These are phyloP conservation scores for Camponotus fellah DNA, from an alignment of 2,888 invertebrate genomes.

Conservation along the genomic window DNA sequence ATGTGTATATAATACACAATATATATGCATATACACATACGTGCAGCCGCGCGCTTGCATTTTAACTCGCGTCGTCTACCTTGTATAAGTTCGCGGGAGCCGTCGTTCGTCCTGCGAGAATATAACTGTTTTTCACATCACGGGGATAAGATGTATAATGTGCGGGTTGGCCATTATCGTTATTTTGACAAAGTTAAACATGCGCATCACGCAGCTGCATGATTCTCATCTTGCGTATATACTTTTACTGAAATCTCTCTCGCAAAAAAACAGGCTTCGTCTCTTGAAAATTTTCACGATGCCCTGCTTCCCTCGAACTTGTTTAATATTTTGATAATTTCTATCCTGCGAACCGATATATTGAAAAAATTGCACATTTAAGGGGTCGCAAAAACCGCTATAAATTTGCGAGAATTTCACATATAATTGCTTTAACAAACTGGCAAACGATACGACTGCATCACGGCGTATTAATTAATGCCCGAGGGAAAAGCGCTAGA, in stretches of 20 bases:
- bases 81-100: slow-evolving; percentile 42
- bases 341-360: neutral
- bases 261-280: neutral
- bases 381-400: too few species aligned
- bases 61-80: slow-evolving; percentile 33
- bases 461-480: slow-evolving; percentile 67
- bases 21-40: neutral
- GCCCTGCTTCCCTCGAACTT: neutral
- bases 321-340: neutral
- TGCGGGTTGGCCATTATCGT: slow-evolving; percentile 30
- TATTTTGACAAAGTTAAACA: slow-evolving; percentile 44
- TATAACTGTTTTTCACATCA: slow-evolving; percentile 51
- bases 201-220: neutral
- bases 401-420: neutral
- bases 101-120: slow-evolving; percentile 42
- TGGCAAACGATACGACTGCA: slow-evolving; percentile 37
- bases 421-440: slow-evolving; percentile 58
- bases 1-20: too few species aligned
- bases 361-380: neutral
- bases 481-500: slow-evolving; percentile 39
- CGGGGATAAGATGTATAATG: slow-evolving; percentile 37
- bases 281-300: neutral
- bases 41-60: slow-evolving; percentile 5
- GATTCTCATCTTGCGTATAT: neutral
- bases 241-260: neutral